Percentiles rank a stretch among this genome's conserved stretches.
phyloP scores from a whole-genome alignment of 2,797 vertebrate species.

The Manis crassicaudata region DNA sequence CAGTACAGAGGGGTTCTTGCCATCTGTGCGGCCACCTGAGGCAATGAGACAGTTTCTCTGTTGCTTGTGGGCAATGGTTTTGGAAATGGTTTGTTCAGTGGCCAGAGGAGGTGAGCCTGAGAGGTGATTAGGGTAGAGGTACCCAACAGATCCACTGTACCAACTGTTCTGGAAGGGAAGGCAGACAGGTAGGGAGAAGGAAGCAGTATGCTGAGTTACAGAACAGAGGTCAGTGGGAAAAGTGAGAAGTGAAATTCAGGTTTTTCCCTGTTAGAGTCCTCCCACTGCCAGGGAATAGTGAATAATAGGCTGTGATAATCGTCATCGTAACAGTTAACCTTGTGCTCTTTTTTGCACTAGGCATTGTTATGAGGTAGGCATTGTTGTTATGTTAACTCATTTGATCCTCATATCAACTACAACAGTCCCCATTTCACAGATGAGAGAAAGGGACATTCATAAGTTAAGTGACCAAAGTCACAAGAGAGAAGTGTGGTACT shows the following conservation, averaged over 20 bases:
- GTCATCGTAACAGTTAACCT: background rate
- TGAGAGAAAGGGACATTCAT: background rate
- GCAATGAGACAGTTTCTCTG: background rate
- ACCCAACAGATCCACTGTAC: background rate
- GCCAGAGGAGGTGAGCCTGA: background rate
- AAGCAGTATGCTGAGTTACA: rapidly evolving
- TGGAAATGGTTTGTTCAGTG: background rate
- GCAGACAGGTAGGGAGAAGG: background rate
- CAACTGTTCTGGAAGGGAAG: background rate
- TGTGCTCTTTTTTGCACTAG: background rate
- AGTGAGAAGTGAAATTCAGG: background rate
- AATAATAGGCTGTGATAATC: background rate
- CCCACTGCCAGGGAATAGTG: background rate
- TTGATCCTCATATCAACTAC: background rate
- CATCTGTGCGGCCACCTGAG: background rate
- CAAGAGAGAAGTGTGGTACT: background rate
- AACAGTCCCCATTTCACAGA: background rate
- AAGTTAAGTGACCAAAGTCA: background rate
- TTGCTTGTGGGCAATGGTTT: background rate
- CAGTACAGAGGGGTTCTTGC: background rate
- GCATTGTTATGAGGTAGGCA: background rate
- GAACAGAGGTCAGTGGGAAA: background rate
- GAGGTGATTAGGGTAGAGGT: background rate
- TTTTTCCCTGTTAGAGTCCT: background rate
- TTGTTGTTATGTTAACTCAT: background rate